A percentile compares a stretch with the other conserved stretches of the same genome.
Conservation (phyloP, 2,888 invertebrate species). For the Aricia artaxerxes region DNA sequence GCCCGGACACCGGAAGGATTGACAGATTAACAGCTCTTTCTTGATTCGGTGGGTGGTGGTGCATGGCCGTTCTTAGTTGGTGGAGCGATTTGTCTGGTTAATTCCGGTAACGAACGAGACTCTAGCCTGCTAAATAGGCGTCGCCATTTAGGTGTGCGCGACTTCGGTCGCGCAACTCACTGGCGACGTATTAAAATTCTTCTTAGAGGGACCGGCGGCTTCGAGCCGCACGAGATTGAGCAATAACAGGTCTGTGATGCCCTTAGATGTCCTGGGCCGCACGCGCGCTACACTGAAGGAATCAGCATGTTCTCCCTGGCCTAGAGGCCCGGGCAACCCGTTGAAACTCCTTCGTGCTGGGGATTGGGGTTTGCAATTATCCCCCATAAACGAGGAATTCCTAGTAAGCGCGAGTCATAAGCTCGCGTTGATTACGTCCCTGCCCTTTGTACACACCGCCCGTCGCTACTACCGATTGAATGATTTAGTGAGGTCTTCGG, state of each 20-base stretch:
- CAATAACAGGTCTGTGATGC: constrained; percentile 85
- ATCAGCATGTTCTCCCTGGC: constrained; percentile 80
- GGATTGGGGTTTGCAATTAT: constrained; percentile 76
- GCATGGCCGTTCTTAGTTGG: constrained; percentile 87
- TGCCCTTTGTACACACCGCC: constrained; percentile 85
- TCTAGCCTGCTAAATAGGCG: constrained; percentile 81
- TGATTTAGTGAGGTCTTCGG: constrained; percentile 82
- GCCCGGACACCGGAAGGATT: constrained; percentile 85
- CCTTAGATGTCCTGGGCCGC: constrained; percentile 83
- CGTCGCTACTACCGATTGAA: constrained; percentile 86
- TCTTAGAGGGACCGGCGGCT: constrained; percentile 83
- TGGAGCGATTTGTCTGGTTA: constrained; percentile 87
- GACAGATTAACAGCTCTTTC: constrained; percentile 86
- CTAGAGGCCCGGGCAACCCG: constrained; percentile 80
- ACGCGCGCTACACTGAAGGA: constrained; percentile 84
- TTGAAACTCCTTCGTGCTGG: constrained; percentile 85
- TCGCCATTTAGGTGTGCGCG: constrained; percentile 48
- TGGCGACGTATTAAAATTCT: constrained; percentile 55
- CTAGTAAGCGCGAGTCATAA: constrained; percentile 85
- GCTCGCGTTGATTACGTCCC: constrained; percentile 85
- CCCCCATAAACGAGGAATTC: constrained; percentile 55
- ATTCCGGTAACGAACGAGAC: constrained; percentile 88
- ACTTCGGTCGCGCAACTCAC: constrained; percentile 48
- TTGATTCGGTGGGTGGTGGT: constrained; percentile 85
- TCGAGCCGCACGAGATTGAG: constrained; percentile 80